Percentiles rank a stretch among this genome's conserved stretches.
Conservation (phyloP, 2,797 vertebrate species). For the Manis javanica region DNA sequence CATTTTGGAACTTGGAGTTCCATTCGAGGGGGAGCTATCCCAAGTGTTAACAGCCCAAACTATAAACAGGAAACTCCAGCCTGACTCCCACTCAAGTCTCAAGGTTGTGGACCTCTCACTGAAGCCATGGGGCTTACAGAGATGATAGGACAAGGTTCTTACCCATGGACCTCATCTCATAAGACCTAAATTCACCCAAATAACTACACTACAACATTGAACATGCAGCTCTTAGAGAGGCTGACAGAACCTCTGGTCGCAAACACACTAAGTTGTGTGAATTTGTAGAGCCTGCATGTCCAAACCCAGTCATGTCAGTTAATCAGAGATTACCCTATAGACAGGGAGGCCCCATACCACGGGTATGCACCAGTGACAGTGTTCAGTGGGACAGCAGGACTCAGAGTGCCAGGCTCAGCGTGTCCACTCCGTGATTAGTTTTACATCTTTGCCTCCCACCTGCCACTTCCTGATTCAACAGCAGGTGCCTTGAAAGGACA, state of each 20-base stretch:
- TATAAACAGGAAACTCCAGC: slow-evolving; percentile 78
- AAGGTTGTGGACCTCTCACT: slow-evolving; percentile 1
- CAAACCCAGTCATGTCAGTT: background rate
- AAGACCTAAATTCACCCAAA: background rate
- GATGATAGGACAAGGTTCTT: background rate
- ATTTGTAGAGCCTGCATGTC: fast-evolving
- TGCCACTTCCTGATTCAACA: background rate
- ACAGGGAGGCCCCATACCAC: background rate
- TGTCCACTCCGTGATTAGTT: background rate
- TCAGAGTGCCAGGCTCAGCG: fast-evolving
- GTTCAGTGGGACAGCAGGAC: background rate
- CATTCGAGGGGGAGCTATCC: slow-evolving; percentile 30
- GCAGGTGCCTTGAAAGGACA: background rate
- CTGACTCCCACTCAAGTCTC: slow-evolving; percentile 68
- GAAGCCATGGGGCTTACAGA: background rate
- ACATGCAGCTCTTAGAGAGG: background rate
- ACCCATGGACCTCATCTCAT: background rate
- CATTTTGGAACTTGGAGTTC: slow-evolving; percentile 73
- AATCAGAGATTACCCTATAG: background rate
- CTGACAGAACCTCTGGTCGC: fast-evolving
- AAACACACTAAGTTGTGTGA: background rate
- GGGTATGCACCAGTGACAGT: background rate
- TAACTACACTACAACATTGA: background rate
- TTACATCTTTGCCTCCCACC: background rate
- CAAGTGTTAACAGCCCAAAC: slow-evolving; percentile 71